phyloP scores from a whole-genome alignment of 2,888 invertebrate genomes.

The Caenorhabditis sp. region DNA sequence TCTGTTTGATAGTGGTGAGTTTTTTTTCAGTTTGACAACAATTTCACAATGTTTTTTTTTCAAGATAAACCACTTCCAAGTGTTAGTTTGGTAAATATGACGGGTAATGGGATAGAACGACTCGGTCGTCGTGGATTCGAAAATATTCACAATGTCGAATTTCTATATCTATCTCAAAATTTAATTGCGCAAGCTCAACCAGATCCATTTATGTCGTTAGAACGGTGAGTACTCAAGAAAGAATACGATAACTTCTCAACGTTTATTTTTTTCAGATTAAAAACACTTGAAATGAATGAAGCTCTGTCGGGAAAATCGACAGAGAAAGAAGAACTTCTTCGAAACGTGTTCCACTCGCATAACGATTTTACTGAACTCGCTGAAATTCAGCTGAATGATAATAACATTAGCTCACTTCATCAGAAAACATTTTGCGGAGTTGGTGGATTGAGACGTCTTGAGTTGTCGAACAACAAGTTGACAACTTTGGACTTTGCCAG shows the following conservation, averaged over 20 bases:
- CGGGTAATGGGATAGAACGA: slow-evolving; percentile 44
- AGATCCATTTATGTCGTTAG: slow-evolving; percentile 27
- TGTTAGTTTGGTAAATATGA: slow-evolving; percentile 43
- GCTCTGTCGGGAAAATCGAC: slow-evolving; percentile 27
- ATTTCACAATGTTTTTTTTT: background rate
- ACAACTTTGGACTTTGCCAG: slow-evolving; percentile 37
- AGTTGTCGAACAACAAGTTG: slow-evolving; percentile 46
- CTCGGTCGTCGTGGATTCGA: slow-evolving; percentile 51
- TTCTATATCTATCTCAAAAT: slow-evolving; percentile 47
- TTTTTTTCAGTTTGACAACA: background rate
- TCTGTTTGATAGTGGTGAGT: slow-evolving; percentile 23
- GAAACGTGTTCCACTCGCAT: slow-evolving; percentile 36
- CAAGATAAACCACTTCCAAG: slow-evolving; percentile 20
- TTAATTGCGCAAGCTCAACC: slow-evolving; percentile 28
- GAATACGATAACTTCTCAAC: too few species aligned
- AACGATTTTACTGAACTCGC: slow-evolving; percentile 43
- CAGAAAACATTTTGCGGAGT: slow-evolving; percentile 53
- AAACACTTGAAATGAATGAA: slow-evolving; percentile 45
- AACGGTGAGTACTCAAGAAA: slow-evolving; percentile 10
- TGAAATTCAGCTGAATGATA: slow-evolving; percentile 40
- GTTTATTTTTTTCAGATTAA: slow-evolving; percentile 37
- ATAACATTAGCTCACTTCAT: slow-evolving; percentile 34
- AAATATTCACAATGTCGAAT: slow-evolving; percentile 46
- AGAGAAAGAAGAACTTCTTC: slow-evolving; percentile 30
- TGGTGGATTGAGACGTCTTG: slow-evolving; percentile 38